A percentile compares a stretch with the other conserved stretches of the same genome.
Evolutionary conservation across 2,113 vertebrate species (phyloP).

Genomic region (Tamias sibiricus): DNA sequence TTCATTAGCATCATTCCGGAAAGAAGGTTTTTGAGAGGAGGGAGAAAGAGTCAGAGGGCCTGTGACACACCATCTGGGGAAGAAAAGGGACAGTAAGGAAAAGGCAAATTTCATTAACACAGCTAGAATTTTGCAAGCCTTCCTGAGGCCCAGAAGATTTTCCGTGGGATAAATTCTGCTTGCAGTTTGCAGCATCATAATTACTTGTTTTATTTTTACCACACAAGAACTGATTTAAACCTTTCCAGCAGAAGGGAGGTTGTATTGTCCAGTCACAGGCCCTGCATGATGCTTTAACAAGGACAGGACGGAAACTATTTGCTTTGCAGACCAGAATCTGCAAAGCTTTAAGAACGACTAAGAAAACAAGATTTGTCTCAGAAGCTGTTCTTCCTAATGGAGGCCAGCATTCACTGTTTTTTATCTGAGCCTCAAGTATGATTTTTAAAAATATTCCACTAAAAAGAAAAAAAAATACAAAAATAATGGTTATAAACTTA

Average conservation of each 20-base stretch:
- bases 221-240: background rate
- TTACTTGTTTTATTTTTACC: background rate
- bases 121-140: background rate
- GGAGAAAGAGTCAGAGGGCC: background rate
- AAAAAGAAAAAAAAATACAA: slow-evolving; percentile 69
- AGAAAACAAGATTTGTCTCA: slow-evolving; percentile 8
- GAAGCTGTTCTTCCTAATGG: background rate
- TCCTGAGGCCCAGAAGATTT: background rate
- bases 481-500: slow-evolving; percentile 84
- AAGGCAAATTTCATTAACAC: background rate
- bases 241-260: background rate
- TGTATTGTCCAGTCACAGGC: background rate
- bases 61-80: background rate
- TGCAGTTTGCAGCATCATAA: background rate
- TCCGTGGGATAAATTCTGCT: background rate
- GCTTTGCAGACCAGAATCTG: background rate
- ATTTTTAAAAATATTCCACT: slow-evolving; percentile 29
- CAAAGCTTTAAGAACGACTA: background rate
- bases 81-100: background rate
- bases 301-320: background rate
- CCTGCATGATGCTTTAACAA: background rate
- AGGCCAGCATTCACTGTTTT: slow-evolving; percentile 15
- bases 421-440: slow-evolving; percentile 40
- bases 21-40: background rate
- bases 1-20: background rate